phyloP scores from a whole-genome alignment of 1,140 invertebrate species.

The Leptopilina boulardi region DNA sequence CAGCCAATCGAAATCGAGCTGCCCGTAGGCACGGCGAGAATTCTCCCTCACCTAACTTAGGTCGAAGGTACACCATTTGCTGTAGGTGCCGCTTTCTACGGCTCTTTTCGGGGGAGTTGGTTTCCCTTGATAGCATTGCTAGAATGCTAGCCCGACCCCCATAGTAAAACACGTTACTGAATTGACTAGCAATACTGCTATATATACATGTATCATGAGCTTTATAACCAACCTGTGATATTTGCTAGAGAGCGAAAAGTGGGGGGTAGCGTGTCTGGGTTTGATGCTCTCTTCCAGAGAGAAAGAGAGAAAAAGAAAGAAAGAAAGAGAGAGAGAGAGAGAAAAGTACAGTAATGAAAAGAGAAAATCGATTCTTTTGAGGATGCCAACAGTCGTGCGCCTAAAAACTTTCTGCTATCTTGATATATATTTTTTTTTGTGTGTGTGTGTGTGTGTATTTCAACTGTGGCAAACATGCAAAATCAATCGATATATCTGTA shows the following conservation, averaged over 20 bases:
- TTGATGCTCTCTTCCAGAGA: conserved; percentile 1
- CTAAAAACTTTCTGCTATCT: conserved; percentile 23
- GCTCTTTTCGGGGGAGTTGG: conserved; percentile 32
- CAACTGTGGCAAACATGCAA: background rate
- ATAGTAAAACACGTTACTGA: conserved; percentile 3
- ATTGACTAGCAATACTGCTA: conserved; percentile 26
- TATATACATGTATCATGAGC: background rate
- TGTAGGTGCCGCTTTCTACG: conserved; percentile 32
- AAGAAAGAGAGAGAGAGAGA: conserved; percentile 28
- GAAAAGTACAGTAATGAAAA: background rate
- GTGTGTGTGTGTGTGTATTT: too few relatives aligned
- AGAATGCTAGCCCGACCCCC: conserved; percentile 29
- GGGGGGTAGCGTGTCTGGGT: conserved; percentile 20
- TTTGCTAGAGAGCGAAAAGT: conserved; percentile 2
- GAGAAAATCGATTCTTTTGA: conserved; percentile 21
- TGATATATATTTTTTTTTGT: conserved; percentile 1
- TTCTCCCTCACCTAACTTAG: conserved; percentile 26
- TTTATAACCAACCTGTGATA: background rate
- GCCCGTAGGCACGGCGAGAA: conserved; percentile 22
- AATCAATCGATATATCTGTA: too few relatives aligned
- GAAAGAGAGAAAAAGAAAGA: conserved; percentile 31
- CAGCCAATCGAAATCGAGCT: conserved; percentile 30
- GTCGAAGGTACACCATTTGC: conserved; percentile 33
- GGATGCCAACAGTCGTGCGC: background rate
- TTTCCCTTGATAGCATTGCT: conserved; percentile 31